These are phyloP conservation scores for Elymnias hypermnestra DNA, from an alignment of 1,140 invertebrate genomes.

Conservation along the genomic window DNA sequence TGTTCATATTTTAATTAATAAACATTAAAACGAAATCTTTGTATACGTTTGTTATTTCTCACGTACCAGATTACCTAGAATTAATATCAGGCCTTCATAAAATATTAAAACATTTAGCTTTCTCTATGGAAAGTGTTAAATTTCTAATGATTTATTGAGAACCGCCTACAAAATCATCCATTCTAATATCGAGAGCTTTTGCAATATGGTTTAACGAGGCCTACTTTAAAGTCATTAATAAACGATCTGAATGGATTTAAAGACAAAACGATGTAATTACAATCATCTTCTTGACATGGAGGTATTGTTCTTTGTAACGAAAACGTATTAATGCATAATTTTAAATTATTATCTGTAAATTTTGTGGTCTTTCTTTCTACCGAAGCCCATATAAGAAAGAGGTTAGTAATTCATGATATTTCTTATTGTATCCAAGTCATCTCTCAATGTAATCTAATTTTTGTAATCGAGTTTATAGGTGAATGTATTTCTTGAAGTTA, in stretches of 20 bases:
- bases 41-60: too few species aligned
- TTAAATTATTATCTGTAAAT: neutral
- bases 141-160: constrained; percentile 15
- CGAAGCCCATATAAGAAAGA: too few species aligned
- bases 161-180: constrained; percentile 10
- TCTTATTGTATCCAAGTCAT: too few species aligned
- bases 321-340: neutral
- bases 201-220: constrained; percentile 16
- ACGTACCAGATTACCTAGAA: too few species aligned
- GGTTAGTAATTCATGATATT: too few species aligned
- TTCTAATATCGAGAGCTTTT: constrained; percentile 16
- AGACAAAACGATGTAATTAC: constrained; percentile 26
- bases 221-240: constrained; percentile 24
- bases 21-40: too few species aligned
- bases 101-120: neutral
- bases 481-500: too few species aligned
- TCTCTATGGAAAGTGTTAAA: neutral
- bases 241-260: constrained; percentile 22
- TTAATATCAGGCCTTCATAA: too few species aligned
- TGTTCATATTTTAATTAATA: too few species aligned
- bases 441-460: too few species aligned
- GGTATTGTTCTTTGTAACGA: constrained; percentile 34
- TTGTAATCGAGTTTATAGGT: too few species aligned
- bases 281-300: constrained; percentile 19
- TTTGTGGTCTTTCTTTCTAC: neutral